A percentile compares a stretch with the other conserved stretches of the same genome.
Conservation (phyloP, 2,113 vertebrate species). For the Dicerorhinus sumatrensis region DNA sequence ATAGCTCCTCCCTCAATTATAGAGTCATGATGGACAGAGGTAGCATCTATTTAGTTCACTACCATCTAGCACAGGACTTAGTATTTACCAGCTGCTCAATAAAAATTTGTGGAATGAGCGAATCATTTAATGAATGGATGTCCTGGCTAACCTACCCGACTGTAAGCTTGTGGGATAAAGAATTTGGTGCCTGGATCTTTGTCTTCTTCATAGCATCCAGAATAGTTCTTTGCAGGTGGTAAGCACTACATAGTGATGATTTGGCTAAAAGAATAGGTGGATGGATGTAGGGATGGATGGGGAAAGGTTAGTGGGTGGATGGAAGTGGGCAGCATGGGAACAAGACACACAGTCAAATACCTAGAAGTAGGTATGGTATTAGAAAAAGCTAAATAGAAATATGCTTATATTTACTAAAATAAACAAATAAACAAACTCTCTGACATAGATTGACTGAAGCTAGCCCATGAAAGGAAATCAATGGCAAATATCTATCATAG, state of each 20-base stretch:
- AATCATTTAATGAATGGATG: neutral
- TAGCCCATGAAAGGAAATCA: neutral
- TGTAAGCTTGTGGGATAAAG: neutral
- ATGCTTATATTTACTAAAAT: neutral
- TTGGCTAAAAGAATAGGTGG: neutral
- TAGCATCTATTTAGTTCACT: neutral
- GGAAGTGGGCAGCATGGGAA: rapidly evolving
- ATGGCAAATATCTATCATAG: neutral
- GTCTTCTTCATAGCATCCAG: neutral
- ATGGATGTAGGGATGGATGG: neutral
- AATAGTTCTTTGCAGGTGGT: neutral
- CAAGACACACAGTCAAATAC: neutral
- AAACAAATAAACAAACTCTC: neutral
- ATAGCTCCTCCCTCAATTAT: too few species aligned
- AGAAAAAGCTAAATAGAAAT: neutral
- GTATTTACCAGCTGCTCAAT: neutral
- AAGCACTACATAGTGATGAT: neutral
- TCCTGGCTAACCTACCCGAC: neutral
- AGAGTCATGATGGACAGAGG: neutral
- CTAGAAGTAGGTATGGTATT: neutral
- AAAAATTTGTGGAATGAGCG: neutral
- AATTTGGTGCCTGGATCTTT: neutral
- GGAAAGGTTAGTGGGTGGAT: neutral
- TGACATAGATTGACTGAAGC: neutral
- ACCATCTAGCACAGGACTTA: neutral